A percentile compares a stretch with the other conserved stretches of the same genome.
phyloP scores from a whole-genome alignment of 2,888 invertebrate genomes.

The Limnephilus lunatus region DNA sequence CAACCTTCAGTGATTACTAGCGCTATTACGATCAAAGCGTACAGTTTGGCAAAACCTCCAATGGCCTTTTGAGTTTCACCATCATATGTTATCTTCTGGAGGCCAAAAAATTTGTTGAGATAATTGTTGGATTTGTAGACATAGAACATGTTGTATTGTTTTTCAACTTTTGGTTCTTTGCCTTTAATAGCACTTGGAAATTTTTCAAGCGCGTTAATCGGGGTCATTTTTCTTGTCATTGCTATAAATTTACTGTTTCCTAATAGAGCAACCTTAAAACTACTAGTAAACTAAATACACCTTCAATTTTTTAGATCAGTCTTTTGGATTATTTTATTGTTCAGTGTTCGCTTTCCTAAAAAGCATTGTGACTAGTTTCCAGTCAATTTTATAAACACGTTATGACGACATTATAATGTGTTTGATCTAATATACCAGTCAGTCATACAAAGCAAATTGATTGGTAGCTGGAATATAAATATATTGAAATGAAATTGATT shows the following conservation, averaged over 20 bases:
- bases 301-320: background rate
- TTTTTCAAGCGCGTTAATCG: background rate
- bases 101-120: slow-evolving; percentile 49
- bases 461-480: background rate
- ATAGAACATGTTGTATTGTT: slow-evolving; percentile 50
- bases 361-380: background rate
- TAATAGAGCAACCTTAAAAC: background rate
- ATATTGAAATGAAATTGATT: background rate
- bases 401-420: background rate
- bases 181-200: background rate
- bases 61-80: slow-evolving; percentile 35
- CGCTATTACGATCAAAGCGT: slow-evolving; percentile 34
- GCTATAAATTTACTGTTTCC: background rate
- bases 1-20: slow-evolving; percentile 11
- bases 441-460: background rate
- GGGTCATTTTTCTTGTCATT: background rate
- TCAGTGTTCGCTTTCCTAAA: background rate
- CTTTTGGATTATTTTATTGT: background rate
- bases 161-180: background rate
- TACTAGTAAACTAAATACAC: background rate
- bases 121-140: slow-evolving; percentile 55
- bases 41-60: slow-evolving; percentile 48
- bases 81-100: slow-evolving; percentile 57
- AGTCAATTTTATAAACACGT: background rate
- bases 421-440: background rate